phyloP scores from a whole-genome alignment of 1,140 invertebrate species.

The Lucilia sericata region DNA sequence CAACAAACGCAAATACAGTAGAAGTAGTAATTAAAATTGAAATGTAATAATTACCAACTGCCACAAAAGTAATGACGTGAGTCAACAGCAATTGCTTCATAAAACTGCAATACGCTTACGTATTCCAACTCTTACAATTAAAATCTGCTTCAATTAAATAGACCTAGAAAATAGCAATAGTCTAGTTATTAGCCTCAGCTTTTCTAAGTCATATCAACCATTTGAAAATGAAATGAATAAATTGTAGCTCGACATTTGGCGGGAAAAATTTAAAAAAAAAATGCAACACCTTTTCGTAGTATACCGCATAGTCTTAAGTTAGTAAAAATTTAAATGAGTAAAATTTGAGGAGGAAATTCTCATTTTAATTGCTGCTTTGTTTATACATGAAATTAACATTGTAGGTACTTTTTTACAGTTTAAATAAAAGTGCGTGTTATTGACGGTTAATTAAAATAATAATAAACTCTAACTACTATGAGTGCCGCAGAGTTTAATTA shows the following conservation, averaged over 20 bases:
- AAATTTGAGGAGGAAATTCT: too few species aligned
- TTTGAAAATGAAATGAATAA: slow-evolving; percentile 7
- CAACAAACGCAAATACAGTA: too few species aligned
- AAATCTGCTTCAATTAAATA: too few species aligned
- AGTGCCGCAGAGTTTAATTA: not conserved
- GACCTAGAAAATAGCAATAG: too few species aligned
- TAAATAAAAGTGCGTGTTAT: slow-evolving; percentile 23
- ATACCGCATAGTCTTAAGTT: not conserved
- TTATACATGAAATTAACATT: too few species aligned
- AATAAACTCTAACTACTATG: not conserved
- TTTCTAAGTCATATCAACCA: not conserved
- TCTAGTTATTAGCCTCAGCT: too few species aligned
- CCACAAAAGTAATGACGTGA: not conserved
- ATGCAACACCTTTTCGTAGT: not conserved
- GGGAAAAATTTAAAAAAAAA: too few species aligned
- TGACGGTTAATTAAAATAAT: not conserved
- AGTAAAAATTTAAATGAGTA: too few species aligned
- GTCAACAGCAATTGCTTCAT: not conserved
- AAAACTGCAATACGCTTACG: not conserved
- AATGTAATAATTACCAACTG: not conserved
- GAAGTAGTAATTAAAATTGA: not conserved
- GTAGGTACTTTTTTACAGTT: not conserved
- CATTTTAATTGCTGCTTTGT: too few species aligned
- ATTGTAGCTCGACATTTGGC: not conserved
- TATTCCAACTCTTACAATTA: too few species aligned